These are phyloP conservation scores for Toxotes jaculatrix DNA, from an alignment of 2,113 vertebrate genomes.

Conservation along the genomic window DNA sequence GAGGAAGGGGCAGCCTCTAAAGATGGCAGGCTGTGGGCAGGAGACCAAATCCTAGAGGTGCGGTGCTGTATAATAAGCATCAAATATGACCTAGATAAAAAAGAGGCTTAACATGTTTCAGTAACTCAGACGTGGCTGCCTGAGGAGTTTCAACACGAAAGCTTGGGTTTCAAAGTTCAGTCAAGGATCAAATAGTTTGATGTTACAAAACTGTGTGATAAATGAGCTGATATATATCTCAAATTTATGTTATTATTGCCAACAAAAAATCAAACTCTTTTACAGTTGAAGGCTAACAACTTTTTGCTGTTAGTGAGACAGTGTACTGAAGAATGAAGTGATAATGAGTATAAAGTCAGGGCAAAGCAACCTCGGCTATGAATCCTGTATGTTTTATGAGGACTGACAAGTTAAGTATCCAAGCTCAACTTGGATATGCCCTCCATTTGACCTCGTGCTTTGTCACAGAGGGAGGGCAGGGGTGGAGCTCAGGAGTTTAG, in stretches of 20 bases:
- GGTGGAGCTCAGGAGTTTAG: constrained; percentile 57
- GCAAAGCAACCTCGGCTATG: neutral
- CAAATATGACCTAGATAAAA: constrained; percentile 37
- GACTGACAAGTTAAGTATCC: constrained; percentile 44
- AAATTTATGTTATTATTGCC: neutral
- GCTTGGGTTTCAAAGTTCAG: constrained; percentile 13
- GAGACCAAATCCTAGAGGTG: constrained; percentile 98
- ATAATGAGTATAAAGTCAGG: constrained; percentile 17
- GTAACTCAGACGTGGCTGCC: constrained; percentile 20
- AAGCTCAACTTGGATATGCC: constrained; percentile 60
- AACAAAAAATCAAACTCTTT: neutral
- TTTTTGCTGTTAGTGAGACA: constrained; percentile 14
- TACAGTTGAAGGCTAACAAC: neutral
- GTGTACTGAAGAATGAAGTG: neutral
- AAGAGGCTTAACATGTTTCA: constrained; percentile 6
- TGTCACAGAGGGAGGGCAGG: constrained; percentile 52
- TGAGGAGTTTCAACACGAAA: constrained; percentile 19
- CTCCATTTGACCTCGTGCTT: constrained; percentile 66
- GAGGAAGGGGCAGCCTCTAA: constrained; percentile 97
- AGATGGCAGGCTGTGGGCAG: constrained; percentile 97
- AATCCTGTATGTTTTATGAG: neutral
- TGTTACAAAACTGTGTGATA: neutral
- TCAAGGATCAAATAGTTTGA: neutral
- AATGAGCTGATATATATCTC: neutral
- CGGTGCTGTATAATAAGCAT: constrained; percentile 33